A percentile compares a stretch with the other conserved stretches of the same genome.
Conservation (phyloP, 2,797 vertebrate genomes). For the Brotula barbata region DNA sequence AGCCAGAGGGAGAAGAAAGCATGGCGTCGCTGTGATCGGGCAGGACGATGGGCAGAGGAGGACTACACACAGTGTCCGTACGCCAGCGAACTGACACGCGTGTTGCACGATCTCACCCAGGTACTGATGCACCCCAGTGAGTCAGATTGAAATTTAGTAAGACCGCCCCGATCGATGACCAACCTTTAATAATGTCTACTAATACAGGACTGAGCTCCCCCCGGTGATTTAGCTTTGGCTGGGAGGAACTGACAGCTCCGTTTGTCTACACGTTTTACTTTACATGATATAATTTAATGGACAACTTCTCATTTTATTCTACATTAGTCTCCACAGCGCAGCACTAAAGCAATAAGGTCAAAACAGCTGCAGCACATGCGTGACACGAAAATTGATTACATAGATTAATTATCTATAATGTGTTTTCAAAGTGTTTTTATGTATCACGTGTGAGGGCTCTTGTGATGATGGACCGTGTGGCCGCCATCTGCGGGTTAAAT, state of each 20-base stretch:
- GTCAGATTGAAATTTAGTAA: background rate
- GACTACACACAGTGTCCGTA: conserved; percentile 90
- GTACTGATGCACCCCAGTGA: conserved; percentile 73
- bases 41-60: conserved; percentile 86
- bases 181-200: conserved; percentile 14
- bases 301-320: conserved; percentile 11
- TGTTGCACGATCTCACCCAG: conserved; percentile 88
- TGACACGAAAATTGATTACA: conserved; percentile 7
- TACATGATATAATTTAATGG: conserved; percentile 19
- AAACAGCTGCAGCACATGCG: conserved; percentile 3
- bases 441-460: conserved; percentile 7
- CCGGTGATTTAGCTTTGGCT: conserved; percentile 19
- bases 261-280: conserved; percentile 9
- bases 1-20: conserved; percentile 81
- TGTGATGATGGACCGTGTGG: background rate
- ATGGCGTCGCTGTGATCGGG: conserved; percentile 85
- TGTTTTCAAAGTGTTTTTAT: conserved; percentile 10
- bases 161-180: background rate
- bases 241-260: conserved; percentile 29
- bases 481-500: background rate
- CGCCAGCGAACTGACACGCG: conserved; percentile 84
- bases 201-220: conserved; percentile 16
- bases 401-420: conserved; percentile 5
- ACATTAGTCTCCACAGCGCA: conserved; percentile 25
- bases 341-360: conserved; percentile 27